These are phyloP conservation scores for Phalacrocorax pelagicus DNA, from an alignment of 2,113 vertebrate species.

Conservation along the genomic window DNA sequence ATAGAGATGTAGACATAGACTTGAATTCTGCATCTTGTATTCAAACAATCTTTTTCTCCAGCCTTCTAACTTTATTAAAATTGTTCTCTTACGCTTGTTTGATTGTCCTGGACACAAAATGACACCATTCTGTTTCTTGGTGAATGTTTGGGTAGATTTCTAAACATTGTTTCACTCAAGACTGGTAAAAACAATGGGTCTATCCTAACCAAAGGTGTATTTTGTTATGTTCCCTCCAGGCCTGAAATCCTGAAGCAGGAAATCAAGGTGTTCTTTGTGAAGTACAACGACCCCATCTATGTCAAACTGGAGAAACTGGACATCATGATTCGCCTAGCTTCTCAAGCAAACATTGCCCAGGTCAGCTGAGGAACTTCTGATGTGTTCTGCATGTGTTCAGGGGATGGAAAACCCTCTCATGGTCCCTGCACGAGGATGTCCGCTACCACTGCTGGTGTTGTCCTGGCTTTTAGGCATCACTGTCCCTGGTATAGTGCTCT, in stretches of 20 bases:
- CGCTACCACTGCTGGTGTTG: background rate
- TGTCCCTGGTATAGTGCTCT: background rate
- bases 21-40: background rate
- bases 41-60: background rate
- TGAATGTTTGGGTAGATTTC: background rate
- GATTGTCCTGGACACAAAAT: background rate
- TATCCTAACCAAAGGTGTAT: too few relatives aligned
- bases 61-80: background rate
- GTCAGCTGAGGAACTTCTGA: conserved; percentile 68
- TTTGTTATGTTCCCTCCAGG: conserved; percentile 65
- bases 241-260: conserved; percentile 99
- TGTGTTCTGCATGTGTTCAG: background rate
- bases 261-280: conserved; percentile 99
- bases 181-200: too few relatives aligned
- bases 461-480: background rate
- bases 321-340: conserved; percentile 98
- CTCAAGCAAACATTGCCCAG: conserved; percentile 98
- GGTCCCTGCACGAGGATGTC: background rate
- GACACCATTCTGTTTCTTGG: background rate
- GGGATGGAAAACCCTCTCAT: background rate
- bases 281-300: conserved; percentile 98
- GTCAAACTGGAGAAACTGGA: conserved; percentile 98
- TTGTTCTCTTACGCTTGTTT: background rate
- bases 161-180: background rate
- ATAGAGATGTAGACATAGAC: background rate